Evolutionary conservation across 2,797 vertebrate genomes (phyloP).

Genomic region (Takifugu ocellatus): DNA sequence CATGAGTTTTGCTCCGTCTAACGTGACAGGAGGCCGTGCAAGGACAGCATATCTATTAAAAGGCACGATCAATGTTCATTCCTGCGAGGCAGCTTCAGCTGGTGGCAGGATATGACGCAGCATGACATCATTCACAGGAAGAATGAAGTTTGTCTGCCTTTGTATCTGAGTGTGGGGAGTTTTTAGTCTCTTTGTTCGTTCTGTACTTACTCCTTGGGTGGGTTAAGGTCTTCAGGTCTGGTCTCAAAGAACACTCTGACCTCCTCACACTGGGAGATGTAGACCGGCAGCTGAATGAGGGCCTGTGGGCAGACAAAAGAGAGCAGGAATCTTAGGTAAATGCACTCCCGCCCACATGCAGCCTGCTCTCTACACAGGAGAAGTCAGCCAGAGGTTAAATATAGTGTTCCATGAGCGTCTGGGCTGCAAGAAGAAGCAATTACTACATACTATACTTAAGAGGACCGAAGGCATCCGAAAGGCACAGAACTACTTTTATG

Average conservation of each 20-base stretch:
- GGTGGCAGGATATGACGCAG: slow-evolving; percentile 28
- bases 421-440: neutral
- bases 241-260: slow-evolving; percentile 97
- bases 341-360: neutral
- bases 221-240: slow-evolving; percentile 91
- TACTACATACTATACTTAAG: neutral
- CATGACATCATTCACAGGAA: slow-evolving; percentile 24
- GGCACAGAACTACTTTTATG: too few relatives aligned
- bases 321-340: neutral
- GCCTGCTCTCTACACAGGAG: neutral
- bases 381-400: slow-evolving; percentile 3
- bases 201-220: slow-evolving; percentile 90
- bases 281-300: slow-evolving; percentile 93
- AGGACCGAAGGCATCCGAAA: too few relatives aligned
- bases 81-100: slow-evolving; percentile 10
- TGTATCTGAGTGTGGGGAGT: slow-evolving; percentile 1
- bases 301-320: slow-evolving; percentile 74
- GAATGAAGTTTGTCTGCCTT: slow-evolving; percentile 2
- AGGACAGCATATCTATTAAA: slow-evolving; percentile 54
- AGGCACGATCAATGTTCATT: slow-evolving; percentile 43
- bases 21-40: slow-evolving; percentile 23
- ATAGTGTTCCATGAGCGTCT: neutral
- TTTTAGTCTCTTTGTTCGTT: neutral
- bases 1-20: slow-evolving; percentile 22
- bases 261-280: slow-evolving; percentile 98